Conservation (phyloP, 2,113 vertebrate genomes). For the Microcebus tavaratra region DNA sequence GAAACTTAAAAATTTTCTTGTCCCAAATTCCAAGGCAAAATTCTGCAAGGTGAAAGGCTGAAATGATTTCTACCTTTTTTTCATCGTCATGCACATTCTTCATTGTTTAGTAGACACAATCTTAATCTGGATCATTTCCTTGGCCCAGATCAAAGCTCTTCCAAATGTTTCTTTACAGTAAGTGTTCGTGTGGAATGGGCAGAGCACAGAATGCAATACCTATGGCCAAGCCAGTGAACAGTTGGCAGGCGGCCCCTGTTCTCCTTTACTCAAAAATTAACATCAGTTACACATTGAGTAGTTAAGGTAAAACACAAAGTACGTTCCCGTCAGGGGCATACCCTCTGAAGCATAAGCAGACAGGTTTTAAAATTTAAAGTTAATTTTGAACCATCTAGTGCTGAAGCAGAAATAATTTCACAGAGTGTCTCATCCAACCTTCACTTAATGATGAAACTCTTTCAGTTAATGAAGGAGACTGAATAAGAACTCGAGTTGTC, state of each 20-base stretch:
- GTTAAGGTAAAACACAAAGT: neutral
- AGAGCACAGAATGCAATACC: neutral
- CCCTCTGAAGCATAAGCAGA: neutral
- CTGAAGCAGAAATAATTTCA: neutral
- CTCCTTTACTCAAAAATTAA: neutral
- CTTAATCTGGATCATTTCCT: neutral
- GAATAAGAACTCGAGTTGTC: neutral
- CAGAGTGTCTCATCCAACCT: neutral
- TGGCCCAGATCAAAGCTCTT: neutral
- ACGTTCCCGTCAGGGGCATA: neutral
- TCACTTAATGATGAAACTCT: neutral
- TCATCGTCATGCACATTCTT: neutral
- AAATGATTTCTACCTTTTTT: neutral
- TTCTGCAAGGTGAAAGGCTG: neutral
- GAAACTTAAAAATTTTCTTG: neutral
- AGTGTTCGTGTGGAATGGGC: neutral
- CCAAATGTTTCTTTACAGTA: neutral
- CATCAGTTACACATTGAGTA: neutral
- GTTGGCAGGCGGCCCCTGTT: neutral
- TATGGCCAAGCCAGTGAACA: neutral
- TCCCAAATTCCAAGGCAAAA: neutral
- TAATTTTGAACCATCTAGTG: neutral
- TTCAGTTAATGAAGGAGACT: neutral
- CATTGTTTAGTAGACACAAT: neutral
- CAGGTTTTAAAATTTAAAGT: neutral